Evolutionary conservation across 2,888 invertebrate species (phyloP).

Genomic region (Adela reaumurella): DNA sequence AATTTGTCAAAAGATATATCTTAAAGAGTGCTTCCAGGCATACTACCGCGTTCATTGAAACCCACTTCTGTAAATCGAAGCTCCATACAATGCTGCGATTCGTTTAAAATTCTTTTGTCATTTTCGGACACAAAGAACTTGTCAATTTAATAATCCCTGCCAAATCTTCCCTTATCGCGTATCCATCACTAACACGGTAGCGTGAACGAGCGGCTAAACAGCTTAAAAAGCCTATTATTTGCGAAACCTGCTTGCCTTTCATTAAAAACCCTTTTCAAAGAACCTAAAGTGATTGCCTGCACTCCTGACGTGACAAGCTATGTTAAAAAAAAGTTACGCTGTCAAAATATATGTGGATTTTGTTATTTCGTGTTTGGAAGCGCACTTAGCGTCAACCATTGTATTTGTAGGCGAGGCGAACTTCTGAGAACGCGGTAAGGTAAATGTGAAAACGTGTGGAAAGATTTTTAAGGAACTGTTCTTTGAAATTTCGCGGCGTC

Average conservation of each 20-base stretch:
- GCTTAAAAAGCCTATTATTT: slow-evolving; percentile 31
- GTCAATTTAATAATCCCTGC: slow-evolving; percentile 50
- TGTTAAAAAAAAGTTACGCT: slow-evolving; percentile 48
- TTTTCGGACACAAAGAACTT: slow-evolving; percentile 37
- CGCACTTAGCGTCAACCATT: slow-evolving; percentile 43
- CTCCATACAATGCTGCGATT: not conserved
- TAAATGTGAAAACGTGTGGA: not conserved
- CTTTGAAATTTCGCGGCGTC: not conserved
- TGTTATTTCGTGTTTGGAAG: slow-evolving; percentile 55
- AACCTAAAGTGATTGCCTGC: slow-evolving; percentile 30
- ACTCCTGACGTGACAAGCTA: slow-evolving; percentile 50
- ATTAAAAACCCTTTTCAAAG: slow-evolving; percentile 39
- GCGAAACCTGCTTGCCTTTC: slow-evolving; percentile 38
- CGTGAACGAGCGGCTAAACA: slow-evolving; percentile 12
- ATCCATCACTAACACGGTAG: slow-evolving; percentile 43
- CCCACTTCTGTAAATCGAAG: not conserved
- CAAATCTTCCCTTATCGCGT: slow-evolving; percentile 35
- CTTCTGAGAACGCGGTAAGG: not conserved
- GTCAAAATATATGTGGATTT: slow-evolving; percentile 56
- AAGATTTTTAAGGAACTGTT: not conserved
- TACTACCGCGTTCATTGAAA: not conserved
- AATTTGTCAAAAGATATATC: too few relatives aligned
- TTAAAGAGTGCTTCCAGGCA: not conserved
- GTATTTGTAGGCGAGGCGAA: not conserved
- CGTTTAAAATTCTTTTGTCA: not conserved